Conservation (phyloP, 2,797 vertebrate genomes). For the Lindbergichthys nudifrons region DNA sequence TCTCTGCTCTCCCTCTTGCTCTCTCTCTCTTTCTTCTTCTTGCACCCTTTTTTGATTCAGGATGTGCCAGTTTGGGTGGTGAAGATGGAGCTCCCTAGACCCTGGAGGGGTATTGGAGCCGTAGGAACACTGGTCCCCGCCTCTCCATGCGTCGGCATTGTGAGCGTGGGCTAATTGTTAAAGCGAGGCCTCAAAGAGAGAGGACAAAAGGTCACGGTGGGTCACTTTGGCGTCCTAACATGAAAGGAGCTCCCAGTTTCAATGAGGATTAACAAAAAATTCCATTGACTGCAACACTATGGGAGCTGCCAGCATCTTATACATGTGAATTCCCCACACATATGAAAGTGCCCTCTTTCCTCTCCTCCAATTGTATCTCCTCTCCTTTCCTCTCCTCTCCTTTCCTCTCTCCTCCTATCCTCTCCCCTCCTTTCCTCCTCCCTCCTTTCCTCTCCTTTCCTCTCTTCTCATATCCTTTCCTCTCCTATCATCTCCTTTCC, state of each 20-base stretch:
- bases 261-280: conserved; percentile 87
- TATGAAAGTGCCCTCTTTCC: conserved; percentile 55
- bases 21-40: conserved; percentile 65
- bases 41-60: conserved; percentile 80
- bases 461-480: conserved; percentile 16
- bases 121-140: conserved; percentile 74
- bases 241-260: conserved; percentile 86
- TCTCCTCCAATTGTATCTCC: conserved; percentile 17
- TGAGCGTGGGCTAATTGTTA: conserved; percentile 85
- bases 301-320: conserved; percentile 79
- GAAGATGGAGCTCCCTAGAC: conserved; percentile 72
- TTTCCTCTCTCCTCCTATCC: conserved; percentile 12
- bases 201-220: conserved; percentile 86
- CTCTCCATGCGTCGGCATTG: conserved; percentile 81
- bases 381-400: conserved; percentile 7
- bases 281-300: conserved; percentile 81
- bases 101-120: conserved; percentile 72
- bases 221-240: conserved; percentile 84
- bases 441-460: conserved; percentile 10
- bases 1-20: conserved; percentile 45
- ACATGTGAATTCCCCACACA: conserved; percentile 68
- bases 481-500: conserved; percentile 13
- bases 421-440: conserved; percentile 23
- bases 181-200: conserved; percentile 82
- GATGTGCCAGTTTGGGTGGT: conserved; percentile 81